Conservation (phyloP, 2,113 vertebrate species). For the Brachypteracias leptosomus region DNA sequence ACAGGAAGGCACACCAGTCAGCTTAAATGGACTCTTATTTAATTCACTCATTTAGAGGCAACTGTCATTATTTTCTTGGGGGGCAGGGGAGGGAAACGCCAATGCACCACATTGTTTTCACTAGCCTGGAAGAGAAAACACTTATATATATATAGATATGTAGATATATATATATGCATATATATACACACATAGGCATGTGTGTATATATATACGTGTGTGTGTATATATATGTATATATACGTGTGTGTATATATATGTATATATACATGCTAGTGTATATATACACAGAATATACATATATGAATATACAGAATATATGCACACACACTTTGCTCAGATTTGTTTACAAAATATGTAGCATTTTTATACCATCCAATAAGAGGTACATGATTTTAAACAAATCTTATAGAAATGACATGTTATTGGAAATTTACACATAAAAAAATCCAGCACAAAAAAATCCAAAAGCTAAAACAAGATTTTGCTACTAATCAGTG, state of each 20-base stretch:
- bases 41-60: constrained; percentile 73
- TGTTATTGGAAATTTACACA: constrained; percentile 78
- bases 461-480: constrained; percentile 78
- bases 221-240: constrained; percentile 69
- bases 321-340: constrained; percentile 71
- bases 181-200: constrained; percentile 30
- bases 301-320: constrained; percentile 71
- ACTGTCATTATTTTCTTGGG: constrained; percentile 53
- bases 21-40: constrained; percentile 69
- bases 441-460: constrained; percentile 77
- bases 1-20: constrained; percentile 69
- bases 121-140: constrained; percentile 68
- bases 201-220: constrained; percentile 18
- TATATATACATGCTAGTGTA: constrained; percentile 65
- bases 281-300: constrained; percentile 71
- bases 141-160: constrained; percentile 64
- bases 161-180: constrained; percentile 55
- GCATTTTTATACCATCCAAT: constrained; percentile 65
- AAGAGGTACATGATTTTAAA: constrained; percentile 78
- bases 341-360: constrained; percentile 75
- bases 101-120: constrained; percentile 71
- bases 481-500: constrained; percentile 79
- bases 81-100: constrained; percentile 43
- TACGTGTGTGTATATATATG: constrained; percentile 62
- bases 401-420: constrained; percentile 76